Evolutionary conservation across 2,888 invertebrate species (phyloP).

Genomic region (Drosophila atroscutellata): DNA sequence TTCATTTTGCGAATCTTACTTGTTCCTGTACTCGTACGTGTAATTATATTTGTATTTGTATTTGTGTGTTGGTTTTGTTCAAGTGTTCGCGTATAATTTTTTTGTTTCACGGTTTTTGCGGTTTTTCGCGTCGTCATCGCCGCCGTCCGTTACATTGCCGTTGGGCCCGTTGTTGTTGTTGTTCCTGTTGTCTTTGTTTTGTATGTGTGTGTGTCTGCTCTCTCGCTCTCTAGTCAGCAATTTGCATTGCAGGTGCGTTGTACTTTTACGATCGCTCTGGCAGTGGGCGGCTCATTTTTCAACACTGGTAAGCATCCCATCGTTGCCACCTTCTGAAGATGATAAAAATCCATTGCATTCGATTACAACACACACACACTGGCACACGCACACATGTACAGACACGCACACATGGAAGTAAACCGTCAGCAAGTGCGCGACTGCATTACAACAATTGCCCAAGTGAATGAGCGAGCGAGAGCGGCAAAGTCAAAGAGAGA

Average conservation of each 20-base stretch:
- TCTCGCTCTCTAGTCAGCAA: slow-evolving; percentile 7
- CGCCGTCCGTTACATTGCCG: slow-evolving; percentile 59
- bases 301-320: slow-evolving; percentile 71
- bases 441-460: slow-evolving; percentile 60
- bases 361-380: slow-evolving; percentile 56
- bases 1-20: slow-evolving; percentile 44
- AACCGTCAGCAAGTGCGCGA: slow-evolving; percentile 54
- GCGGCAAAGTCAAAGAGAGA: slow-evolving; percentile 21
- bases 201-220: slow-evolving; percentile 4
- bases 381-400: background rate
- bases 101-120: slow-evolving; percentile 53
- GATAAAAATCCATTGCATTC: slow-evolving; percentile 61
- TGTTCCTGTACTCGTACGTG: slow-evolving; percentile 41
- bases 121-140: slow-evolving; percentile 56
- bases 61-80: slow-evolving; percentile 16
- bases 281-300: slow-evolving; percentile 49
- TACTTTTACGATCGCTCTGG: slow-evolving; percentile 45
- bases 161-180: slow-evolving; percentile 49
- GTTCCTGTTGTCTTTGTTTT: slow-evolving; percentile 45
- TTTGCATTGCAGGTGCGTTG: slow-evolving; percentile 66
- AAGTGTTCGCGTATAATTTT: slow-evolving; percentile 54
- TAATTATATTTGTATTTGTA: slow-evolving; percentile 24
- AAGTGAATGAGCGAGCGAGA: slow-evolving; percentile 23
- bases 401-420: slow-evolving; percentile 19
- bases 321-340: slow-evolving; percentile 36